Base-by-base conservation (phyloP, 2,797 vertebrate species). In the Nyctibius grandis region DNA sequence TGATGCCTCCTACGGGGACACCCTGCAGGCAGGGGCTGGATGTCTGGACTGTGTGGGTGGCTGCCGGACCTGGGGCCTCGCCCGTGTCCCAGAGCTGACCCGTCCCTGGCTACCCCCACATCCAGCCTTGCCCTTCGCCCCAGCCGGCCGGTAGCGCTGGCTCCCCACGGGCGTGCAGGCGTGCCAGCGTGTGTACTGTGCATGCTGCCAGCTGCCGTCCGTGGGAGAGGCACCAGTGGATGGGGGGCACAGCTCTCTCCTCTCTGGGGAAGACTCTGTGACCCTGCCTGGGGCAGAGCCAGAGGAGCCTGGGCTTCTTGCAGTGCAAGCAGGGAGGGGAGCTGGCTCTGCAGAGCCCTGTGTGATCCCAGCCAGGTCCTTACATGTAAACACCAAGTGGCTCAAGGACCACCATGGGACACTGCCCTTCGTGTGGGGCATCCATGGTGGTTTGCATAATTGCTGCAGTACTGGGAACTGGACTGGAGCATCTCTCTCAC, bases 111-210 rank as follows among this genome's bases (percentile, higher is more conserved):
- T 67, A 15, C 17, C 33, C 34, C 15, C 33, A 9, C 1, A 5
- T 47, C 45, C 67, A 67, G 48, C 48, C 48, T 40, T 85, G 57
- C 33, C 69, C 77, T 92, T 91, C 0, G 0, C 25, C 42, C 51
- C 34, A 33, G 21, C 25, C 28, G 47, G n/a, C 25, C 0, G 2
- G 50, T 78, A 44, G 70, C 2, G 6, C 53, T 68, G 61, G 57
- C 29, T 57, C 9, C 45, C 33, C 9, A 1, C 0, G 2, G 25
- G 31, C 3, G 0, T 9, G 48, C 20, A 28, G n/a, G 21, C 3
- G 0, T 15, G 45, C 0, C 1, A 54, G 33, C 0, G 0, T 23
- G 19, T 48, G 61, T 38, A 16, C n/a, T 2, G 1, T 31, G 33
- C 8, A 2, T 9, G 16, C 69, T 59, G 60, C 72, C 10, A 7